Base-by-base conservation (phyloP, 2,113 vertebrate species). In the Martes martes region DNA sequence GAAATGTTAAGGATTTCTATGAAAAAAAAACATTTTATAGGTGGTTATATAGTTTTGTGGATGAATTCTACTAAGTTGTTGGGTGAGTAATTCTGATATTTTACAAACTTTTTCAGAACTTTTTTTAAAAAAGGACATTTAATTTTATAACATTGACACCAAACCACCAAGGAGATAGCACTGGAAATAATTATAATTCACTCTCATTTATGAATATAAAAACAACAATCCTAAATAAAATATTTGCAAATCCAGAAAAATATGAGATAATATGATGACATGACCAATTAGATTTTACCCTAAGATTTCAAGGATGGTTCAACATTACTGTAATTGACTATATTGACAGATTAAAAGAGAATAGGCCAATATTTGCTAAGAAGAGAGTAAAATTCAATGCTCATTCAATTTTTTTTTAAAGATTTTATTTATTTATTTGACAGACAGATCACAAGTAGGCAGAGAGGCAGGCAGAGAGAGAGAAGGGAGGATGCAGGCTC, bases 141-240 rank as follows among this genome's bases (percentile, higher is more conserved):
- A 76, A 36, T 65, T 81, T 84, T 80, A 69, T 69, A 91, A 26
- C 11, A 31, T 28, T 57, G 14, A 78, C 89, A 94, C 23, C 42
- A 95, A 95, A 63, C 50, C 11, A 94, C 57, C 5, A 93, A 80
- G 33, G 14, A 42, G 7, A 63, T 92, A 74, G 82, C 63, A 84
- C 11, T 36, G 76, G 15, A 69, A 91, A 55, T 83, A 80, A 76
- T 15, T 76, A 33, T 71, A 82, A 63, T 45, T 90, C 28, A 92
- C 14, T 78, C 6, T 95, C 24, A 31, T 42, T 94, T 74, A 39
- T 90, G n/a, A 93, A 65, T 14, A 42, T n/a, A 65, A 36, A 81
- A 89, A 14, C 9, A 84, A 81, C 45, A 89, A 71, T 91, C 4
- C 65, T 96, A 89, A 95, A 85, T 96, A 88, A 80, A 92, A 91